Conservation (phyloP, 2,888 invertebrate species). For the Phymatocera aterrima region DNA sequence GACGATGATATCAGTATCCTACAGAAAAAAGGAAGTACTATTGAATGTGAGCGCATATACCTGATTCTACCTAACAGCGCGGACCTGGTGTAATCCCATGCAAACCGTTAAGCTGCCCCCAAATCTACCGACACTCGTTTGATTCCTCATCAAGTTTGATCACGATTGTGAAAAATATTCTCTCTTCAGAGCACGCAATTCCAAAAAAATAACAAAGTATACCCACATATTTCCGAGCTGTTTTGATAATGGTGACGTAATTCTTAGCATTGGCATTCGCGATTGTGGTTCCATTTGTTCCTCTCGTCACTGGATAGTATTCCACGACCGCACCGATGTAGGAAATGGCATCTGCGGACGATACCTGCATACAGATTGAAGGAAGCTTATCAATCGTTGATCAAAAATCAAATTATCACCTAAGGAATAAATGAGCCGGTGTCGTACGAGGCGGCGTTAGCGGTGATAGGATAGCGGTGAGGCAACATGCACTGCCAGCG, state of each 20-base stretch:
- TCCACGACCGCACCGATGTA: conserved; percentile 82
- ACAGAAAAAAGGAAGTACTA: conserved; percentile 58
- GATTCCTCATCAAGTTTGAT: too few relatives aligned
- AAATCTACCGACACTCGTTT: too few relatives aligned
- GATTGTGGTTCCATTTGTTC: conserved; percentile 55
- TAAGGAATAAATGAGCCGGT: too few relatives aligned
- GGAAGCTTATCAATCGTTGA: too few relatives aligned
- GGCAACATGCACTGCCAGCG: too few relatives aligned
- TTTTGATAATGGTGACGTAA: conserved; percentile 72
- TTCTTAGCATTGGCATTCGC: conserved; percentile 65
- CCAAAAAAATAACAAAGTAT: not conserved
- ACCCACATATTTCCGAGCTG: conserved; percentile 75
- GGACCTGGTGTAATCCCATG: too few relatives aligned
- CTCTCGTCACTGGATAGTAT: conserved; percentile 74
- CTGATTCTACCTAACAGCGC: not conserved
- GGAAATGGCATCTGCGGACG: conserved; percentile 37
- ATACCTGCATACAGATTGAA: too few relatives aligned
- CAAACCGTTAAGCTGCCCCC: too few relatives aligned
- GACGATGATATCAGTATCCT: conserved; percentile 84
- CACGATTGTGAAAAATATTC: too few relatives aligned
- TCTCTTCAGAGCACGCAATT: not conserved
- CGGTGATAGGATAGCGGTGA: too few relatives aligned
- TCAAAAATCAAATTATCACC: not conserved
- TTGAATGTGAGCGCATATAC: not conserved
- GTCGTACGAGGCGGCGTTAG: too few relatives aligned